These are phyloP conservation scores for Phalacrocorax carbo DNA, from an alignment of 2,113 vertebrate genomes.

Conservation along the genomic window DNA sequence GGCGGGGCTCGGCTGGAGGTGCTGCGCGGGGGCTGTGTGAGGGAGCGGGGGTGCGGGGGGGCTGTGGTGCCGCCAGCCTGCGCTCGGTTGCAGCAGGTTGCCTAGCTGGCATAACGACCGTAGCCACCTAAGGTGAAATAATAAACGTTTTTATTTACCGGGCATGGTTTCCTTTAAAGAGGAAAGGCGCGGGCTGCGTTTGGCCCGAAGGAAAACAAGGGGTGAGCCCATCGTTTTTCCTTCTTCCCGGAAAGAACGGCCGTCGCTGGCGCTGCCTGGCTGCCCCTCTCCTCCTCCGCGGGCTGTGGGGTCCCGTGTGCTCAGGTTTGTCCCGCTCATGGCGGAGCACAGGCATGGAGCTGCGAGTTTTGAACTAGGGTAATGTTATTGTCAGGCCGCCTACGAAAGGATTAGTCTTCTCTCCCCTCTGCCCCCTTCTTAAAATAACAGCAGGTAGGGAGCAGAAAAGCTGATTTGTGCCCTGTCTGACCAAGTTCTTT, in stretches of 20 bases:
- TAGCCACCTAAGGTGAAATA: not conserved
- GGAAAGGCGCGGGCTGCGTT: rapidly evolving
- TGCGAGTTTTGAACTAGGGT: not conserved
- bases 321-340: not conserved
- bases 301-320: not conserved
- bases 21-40: not conserved
- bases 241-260: not conserved
- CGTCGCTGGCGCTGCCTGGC: not conserved
- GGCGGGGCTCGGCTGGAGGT: not conserved
- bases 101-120: not conserved
- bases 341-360: rapidly evolving
- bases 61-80: not conserved
- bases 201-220: not conserved
- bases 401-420: not conserved
- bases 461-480: slow-evolving; percentile 54
- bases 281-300: no score
- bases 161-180: not conserved
- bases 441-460: slow-evolving; percentile 42
- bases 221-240: rapidly evolving
- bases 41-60: not conserved
- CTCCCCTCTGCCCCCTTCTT: not conserved
- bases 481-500: not conserved
- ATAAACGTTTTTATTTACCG: rapidly evolving
- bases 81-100: not conserved
- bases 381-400: not conserved